These are phyloP conservation scores for Passerina amoena DNA, from an alignment of 2,113 vertebrate species.

Conservation along the genomic window DNA sequence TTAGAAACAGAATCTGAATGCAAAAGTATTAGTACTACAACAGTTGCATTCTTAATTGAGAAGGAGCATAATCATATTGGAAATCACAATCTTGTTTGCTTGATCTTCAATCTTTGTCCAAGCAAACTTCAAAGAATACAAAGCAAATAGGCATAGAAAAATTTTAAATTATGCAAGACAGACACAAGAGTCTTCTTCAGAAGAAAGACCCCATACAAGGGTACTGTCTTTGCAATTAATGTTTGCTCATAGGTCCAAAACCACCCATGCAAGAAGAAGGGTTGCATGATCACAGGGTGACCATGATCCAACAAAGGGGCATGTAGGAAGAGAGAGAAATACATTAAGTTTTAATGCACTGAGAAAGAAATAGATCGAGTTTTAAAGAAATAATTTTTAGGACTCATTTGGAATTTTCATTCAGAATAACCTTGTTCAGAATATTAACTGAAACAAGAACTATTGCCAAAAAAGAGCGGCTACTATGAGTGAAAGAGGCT, in stretches of 20 bases:
- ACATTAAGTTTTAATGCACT: neutral
- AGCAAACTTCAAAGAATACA: neutral
- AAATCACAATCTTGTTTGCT: neutral
- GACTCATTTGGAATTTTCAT: neutral
- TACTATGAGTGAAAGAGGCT: neutral
- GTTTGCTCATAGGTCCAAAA: neutral
- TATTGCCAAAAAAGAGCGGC: neutral
- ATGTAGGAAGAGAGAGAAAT: neutral
- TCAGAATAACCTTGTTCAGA: neutral
- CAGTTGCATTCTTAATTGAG: neutral
- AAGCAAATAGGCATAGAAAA: neutral
- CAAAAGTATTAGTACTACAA: neutral
- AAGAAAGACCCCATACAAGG: neutral
- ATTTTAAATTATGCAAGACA: neutral
- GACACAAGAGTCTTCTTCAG: neutral
- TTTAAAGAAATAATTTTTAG: neutral
- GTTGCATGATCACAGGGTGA: neutral
- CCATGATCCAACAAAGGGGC: neutral
- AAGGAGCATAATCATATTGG: neutral
- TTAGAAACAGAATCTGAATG: neutral
- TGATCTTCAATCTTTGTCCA: neutral
- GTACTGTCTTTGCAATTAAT: neutral
- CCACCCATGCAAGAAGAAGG: neutral
- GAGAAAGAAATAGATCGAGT: neutral
- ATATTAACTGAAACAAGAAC: neutral